Conservation (phyloP, 2,888 invertebrate genomes). For the Lymantria dispar region DNA sequence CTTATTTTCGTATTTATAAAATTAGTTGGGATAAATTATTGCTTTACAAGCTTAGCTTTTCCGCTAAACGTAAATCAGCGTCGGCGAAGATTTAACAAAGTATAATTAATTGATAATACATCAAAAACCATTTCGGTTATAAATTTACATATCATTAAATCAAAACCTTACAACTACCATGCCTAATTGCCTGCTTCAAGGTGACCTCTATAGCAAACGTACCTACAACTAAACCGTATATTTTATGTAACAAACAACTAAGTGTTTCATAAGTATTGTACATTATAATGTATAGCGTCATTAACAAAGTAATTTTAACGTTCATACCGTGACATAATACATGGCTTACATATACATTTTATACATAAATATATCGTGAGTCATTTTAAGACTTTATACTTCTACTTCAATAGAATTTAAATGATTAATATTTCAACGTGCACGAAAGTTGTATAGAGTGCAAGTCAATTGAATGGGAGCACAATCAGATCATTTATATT, state of each 20-base stretch:
- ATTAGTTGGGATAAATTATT: no score
- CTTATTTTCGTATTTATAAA: no score
- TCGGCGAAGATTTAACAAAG: no score
- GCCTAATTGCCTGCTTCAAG: no score
- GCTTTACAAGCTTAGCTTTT: no score
- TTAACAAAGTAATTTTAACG: neutral
- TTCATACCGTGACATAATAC: neutral
- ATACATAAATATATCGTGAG: neutral
- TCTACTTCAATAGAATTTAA: slow-evolving; percentile 17
- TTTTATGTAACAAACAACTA: neutral
- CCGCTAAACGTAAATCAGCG: no score
- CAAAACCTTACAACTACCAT: no score
- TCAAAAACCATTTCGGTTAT: no score
- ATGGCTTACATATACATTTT: neutral
- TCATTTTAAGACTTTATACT: neutral
- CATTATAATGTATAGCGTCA: neutral
- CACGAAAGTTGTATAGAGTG: slow-evolving; percentile 28
- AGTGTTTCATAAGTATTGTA: neutral
- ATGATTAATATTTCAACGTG: slow-evolving; percentile 29
- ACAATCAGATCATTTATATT: slow-evolving; percentile 42
- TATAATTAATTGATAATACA: no score
- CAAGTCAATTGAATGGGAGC: slow-evolving; percentile 37
- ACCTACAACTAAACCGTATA: neutral
- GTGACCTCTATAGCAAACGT: neutral
- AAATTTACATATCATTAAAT: no score